These are phyloP conservation scores for Glossosoma conforme DNA, from an alignment of 1,140 invertebrate species.

Conservation along the genomic window DNA sequence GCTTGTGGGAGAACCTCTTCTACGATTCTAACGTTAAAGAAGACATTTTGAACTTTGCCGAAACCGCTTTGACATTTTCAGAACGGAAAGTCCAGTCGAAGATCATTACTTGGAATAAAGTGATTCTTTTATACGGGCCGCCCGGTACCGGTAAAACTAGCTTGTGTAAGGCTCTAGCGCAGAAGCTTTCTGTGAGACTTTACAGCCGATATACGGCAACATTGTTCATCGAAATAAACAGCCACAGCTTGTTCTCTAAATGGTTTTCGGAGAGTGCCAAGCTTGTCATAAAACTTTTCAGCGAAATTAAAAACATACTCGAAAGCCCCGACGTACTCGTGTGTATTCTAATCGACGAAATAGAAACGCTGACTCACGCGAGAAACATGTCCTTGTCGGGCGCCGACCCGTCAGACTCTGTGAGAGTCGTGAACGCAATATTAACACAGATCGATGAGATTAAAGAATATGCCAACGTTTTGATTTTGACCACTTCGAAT, in stretches of 20 bases:
- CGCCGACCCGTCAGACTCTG: slow-evolving; percentile 88
- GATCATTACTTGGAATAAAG: slow-evolving; percentile 83
- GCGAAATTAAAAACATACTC: slow-evolving; percentile 75
- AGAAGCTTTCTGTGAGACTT: slow-evolving; percentile 84
- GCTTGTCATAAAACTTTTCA: slow-evolving; percentile 90
- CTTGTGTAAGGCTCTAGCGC: slow-evolving; percentile 90
- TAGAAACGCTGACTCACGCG: slow-evolving; percentile 89
- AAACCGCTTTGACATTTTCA: slow-evolving; percentile 82
- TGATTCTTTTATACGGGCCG: slow-evolving; percentile 88
- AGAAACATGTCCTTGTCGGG: slow-evolving; percentile 59
- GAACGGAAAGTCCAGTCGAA: slow-evolving; percentile 73
- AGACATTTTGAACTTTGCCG: slow-evolving; percentile 78
- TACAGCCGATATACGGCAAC: slow-evolving; percentile 63
- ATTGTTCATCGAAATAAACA: slow-evolving; percentile 93
- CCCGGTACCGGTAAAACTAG: slow-evolving; percentile 93
- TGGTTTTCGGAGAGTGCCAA: slow-evolving; percentile 99
- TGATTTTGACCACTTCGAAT: slow-evolving; percentile 95
- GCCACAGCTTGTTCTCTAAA: slow-evolving; percentile 96
- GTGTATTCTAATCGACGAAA: slow-evolving; percentile 92
- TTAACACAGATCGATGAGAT: slow-evolving; percentile 93
- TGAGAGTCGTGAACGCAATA: slow-evolving; percentile 94
- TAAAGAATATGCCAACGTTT: slow-evolving; percentile 81
- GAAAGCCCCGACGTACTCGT: slow-evolving; percentile 74
- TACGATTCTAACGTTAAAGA: slow-evolving; percentile 85
- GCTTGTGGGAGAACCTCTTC: slow-evolving; percentile 87